Evolutionary conservation across 37 sponge, comb jelly and placozoan species (phyloP).

Genomic region (Cladorhizidae sp.): DNA sequence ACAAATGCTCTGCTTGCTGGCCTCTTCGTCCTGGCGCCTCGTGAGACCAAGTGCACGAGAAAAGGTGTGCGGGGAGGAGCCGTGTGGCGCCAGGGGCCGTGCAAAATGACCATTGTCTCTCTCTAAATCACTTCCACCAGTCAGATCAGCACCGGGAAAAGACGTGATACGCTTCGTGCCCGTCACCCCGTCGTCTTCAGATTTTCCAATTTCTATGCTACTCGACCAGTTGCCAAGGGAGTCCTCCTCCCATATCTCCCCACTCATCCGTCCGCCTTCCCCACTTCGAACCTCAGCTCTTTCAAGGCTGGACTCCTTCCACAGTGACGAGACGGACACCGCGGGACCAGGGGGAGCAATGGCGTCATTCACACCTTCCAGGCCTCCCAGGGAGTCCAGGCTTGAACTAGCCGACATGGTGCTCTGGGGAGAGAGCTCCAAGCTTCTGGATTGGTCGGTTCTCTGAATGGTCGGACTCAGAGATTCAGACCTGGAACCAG

Average conservation of each 20-base stretch:
- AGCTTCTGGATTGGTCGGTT: neutral
- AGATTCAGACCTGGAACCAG: slow-evolving; percentile 8
- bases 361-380: neutral
- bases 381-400: slow-evolving; percentile 19
- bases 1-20: too few relatives aligned
- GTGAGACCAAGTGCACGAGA: too few relatives aligned
- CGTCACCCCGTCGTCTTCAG: too few relatives aligned
- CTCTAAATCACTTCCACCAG: too few relatives aligned
- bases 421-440: slow-evolving; percentile 32
- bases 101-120: too few relatives aligned
- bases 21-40: too few relatives aligned
- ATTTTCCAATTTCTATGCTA: too few relatives aligned
- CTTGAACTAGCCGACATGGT: slow-evolving; percentile 25
- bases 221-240: too few relatives aligned
- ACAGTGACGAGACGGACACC: neutral
- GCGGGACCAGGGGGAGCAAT: neutral
- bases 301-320: neutral
- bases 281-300: neutral
- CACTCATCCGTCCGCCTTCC: neutral
- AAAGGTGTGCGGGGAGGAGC: too few relatives aligned
- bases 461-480: neutral
- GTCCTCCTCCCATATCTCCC: neutral
- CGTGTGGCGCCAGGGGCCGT: too few relatives aligned
- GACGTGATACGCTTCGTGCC: too few relatives aligned
- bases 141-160: too few relatives aligned